These are phyloP conservation scores for Odontamblyopus lacepedii DNA, from an alignment of 2,797 vertebrate species.

Conservation along the genomic window DNA sequence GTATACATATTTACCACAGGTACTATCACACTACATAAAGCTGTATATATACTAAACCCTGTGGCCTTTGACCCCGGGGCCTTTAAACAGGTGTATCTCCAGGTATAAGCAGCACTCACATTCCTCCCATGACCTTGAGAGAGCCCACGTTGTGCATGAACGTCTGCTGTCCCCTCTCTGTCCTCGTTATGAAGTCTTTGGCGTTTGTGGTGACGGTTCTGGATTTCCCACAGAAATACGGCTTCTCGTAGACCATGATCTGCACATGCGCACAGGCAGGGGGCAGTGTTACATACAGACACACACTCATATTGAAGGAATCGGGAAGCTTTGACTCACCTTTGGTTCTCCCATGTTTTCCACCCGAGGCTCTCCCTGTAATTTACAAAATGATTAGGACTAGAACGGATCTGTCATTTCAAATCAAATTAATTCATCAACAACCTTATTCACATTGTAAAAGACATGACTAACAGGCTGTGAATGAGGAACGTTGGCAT, in stretches of 20 bases:
- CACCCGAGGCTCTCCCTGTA: conserved; percentile 89
- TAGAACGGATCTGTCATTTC: background rate
- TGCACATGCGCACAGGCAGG: conserved; percentile 44
- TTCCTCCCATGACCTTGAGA: conserved; percentile 86
- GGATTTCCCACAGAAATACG: conserved; percentile 83
- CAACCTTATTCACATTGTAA: too few relatives aligned
- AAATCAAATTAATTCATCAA: background rate
- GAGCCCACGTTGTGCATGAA: conserved; percentile 82
- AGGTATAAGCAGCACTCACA: conserved; percentile 77
- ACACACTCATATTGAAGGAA: background rate
- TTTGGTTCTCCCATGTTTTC: conserved; percentile 86
- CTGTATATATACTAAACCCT: background rate
- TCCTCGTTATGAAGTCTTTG: conserved; percentile 81
- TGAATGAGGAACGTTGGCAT: too few relatives aligned
- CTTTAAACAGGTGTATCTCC: background rate
- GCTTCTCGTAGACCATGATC: conserved; percentile 86
- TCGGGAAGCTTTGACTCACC: conserved; percentile 57
- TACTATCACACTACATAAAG: too few relatives aligned
- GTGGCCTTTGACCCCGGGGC: background rate
- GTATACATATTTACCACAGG: too few relatives aligned
- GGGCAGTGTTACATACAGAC: background rate
- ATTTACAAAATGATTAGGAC: conserved; percentile 11
- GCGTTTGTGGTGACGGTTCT: conserved; percentile 82
- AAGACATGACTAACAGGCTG: too few relatives aligned
- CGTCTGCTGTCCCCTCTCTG: conserved; percentile 60